phyloP scores from a whole-genome alignment of 2,113 vertebrate species.

The Taurulus bubalis region DNA sequence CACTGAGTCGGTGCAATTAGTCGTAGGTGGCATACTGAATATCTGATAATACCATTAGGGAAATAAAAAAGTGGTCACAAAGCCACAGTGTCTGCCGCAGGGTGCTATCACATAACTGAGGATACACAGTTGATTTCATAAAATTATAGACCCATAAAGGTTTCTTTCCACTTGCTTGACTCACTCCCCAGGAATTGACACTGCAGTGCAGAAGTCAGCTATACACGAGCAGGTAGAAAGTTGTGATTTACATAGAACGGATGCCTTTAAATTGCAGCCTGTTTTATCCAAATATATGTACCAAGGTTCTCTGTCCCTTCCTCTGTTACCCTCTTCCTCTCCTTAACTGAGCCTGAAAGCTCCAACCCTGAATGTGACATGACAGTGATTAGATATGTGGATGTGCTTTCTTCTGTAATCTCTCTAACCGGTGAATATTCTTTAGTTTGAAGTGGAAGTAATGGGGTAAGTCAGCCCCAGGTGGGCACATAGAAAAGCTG shows the following conservation, averaged over 20 bases:
- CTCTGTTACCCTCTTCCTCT: neutral
- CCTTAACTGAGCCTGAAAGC: neutral
- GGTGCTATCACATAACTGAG: conserved; percentile 10
- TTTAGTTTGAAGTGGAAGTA: neutral
- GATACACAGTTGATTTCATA: conserved; percentile 10
- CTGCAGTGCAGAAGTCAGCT: conserved; percentile 18
- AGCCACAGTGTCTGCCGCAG: neutral
- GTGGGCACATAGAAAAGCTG: neutral
- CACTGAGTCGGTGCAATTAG: conserved; percentile 26
- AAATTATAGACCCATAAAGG: conserved; percentile 21
- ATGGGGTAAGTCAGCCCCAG: neutral
- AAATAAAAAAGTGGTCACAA: conserved; percentile 13
- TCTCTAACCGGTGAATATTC: neutral
- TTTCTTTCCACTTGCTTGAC: conserved; percentile 6
- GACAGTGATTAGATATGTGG: neutral
- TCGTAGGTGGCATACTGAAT: neutral
- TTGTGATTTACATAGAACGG: neutral
- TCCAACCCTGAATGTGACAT: neutral
- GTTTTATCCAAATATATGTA: neutral
- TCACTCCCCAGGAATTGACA: neutral
- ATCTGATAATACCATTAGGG: neutral
- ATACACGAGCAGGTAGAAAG: neutral
- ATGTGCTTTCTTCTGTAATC: neutral
- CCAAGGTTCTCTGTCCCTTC: no score
- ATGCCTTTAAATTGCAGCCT: neutral